Conservation (phyloP, 2,888 invertebrate species). For the Himalopsyche japonica region DNA sequence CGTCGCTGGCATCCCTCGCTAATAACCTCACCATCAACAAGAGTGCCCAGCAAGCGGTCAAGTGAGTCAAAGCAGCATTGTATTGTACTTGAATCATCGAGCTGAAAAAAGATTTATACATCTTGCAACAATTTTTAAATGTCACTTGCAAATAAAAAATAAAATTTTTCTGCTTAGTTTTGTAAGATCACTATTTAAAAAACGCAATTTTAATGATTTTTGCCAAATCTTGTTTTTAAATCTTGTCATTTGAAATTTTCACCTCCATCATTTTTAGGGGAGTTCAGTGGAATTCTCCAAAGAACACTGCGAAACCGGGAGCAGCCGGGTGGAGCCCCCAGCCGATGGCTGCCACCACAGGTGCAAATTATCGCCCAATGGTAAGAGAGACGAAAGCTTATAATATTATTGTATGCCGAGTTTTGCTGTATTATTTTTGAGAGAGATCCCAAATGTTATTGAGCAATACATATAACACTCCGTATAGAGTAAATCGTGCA, state of each 20-base stretch:
- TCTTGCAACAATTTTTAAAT: too few relatives aligned
- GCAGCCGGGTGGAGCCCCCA: slow-evolving; percentile 81
- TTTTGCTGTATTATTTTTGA: not conserved
- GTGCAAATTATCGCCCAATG: slow-evolving; percentile 86
- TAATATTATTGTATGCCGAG: not conserved
- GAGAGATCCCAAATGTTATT: not conserved
- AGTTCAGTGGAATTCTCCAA: slow-evolving; percentile 90
- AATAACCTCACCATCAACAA: slow-evolving; percentile 90
- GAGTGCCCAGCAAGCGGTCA: slow-evolving; percentile 67
- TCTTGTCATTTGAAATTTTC: not conserved
- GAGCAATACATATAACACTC: not conserved
- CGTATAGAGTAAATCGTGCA: too few relatives aligned
- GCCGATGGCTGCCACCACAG: slow-evolving; percentile 87
- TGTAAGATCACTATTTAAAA: too few relatives aligned
- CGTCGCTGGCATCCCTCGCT: slow-evolving; percentile 89
- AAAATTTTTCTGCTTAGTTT: too few relatives aligned
- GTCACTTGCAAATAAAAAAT: too few relatives aligned
- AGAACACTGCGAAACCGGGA: slow-evolving; percentile 80
- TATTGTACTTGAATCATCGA: not conserved
- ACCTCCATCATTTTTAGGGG: slow-evolving; percentile 61
- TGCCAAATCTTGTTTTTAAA: not conserved
- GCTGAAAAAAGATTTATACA: too few relatives aligned
- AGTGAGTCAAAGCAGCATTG: slow-evolving; percentile 66
- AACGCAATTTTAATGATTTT: not conserved
- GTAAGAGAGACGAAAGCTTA: slow-evolving; percentile 55